phyloP scores from a whole-genome alignment of 2,113 vertebrate species.

The Pleuronectes platessa region DNA sequence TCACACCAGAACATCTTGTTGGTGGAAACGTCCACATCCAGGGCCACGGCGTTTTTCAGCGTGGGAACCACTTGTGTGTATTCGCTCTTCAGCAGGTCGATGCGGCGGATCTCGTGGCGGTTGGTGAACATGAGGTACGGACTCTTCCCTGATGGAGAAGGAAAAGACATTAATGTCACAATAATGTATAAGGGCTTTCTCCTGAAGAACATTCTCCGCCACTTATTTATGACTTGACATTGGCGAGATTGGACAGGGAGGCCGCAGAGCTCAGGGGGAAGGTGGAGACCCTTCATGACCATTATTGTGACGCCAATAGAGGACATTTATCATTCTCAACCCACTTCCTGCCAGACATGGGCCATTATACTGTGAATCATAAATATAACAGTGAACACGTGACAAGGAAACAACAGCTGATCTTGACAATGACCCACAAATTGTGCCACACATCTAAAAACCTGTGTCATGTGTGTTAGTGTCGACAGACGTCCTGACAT shows the following conservation, averaged over 20 bases:
- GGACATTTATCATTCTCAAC: neutral
- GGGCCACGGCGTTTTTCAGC: slow-evolving; percentile 94
- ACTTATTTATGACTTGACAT: slow-evolving; percentile 8
- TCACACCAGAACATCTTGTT: slow-evolving; percentile 99
- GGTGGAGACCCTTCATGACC: neutral
- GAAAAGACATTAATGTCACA: neutral
- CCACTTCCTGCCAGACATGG: neutral
- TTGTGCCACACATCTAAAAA: no score
- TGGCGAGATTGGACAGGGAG: neutral
- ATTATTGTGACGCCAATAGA: slow-evolving; percentile 5
- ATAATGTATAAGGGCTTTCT: neutral
- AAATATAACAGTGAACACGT: neutral
- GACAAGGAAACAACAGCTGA: neutral
- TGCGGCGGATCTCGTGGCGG: slow-evolving; percentile 93
- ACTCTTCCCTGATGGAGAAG: slow-evolving; percentile 84
- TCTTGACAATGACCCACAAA: no score
- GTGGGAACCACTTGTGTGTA: slow-evolving; percentile 92
- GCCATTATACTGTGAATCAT: slow-evolving; percentile 10
- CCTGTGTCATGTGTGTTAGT: no score
- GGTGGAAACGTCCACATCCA: slow-evolving; percentile 94
- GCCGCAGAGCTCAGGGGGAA: neutral
- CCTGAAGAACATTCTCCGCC: neutral
- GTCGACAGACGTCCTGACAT: no score
- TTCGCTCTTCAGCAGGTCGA: slow-evolving; percentile 92
- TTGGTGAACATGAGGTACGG: slow-evolving; percentile 97